Percentiles rank a stretch among this genome's conserved stretches.
Conservation (phyloP, 2,113 vertebrate species). For the Urocolius indicus region DNA sequence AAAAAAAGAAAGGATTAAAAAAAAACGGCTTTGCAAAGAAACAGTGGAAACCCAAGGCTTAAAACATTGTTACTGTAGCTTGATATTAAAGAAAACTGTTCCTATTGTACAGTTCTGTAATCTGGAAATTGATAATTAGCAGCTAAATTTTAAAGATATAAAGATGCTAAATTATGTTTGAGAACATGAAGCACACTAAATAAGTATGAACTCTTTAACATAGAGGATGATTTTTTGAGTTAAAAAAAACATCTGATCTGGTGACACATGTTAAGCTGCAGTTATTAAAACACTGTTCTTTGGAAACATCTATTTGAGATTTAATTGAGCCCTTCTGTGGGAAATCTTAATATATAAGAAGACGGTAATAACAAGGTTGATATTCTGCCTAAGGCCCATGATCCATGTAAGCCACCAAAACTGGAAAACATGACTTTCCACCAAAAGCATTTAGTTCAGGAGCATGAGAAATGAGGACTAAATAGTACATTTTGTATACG, state of each 20-base stretch:
- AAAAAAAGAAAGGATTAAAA: background rate
- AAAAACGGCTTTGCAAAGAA: background rate
- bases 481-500: background rate
- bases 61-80: background rate
- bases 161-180: background rate
- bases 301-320: background rate
- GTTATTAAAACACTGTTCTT: background rate
- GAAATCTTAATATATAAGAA: background rate
- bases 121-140: background rate
- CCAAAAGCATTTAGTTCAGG: background rate
- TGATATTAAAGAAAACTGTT: background rate
- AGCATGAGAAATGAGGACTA: background rate
- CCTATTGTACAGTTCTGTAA: background rate
- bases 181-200: background rate
- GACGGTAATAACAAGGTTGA: accelerated
- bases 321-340: background rate
- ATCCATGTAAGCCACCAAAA: background rate
- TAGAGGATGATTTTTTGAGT: background rate
- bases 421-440: background rate
- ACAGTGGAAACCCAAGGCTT: background rate
- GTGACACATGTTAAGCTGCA: background rate
- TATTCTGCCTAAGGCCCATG: background rate
- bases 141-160: background rate
- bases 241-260: background rate
- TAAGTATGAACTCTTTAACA: background rate